Percentiles rank a stretch among this genome's conserved stretches.
phyloP scores from a whole-genome alignment of 2,888 invertebrate species.

The Parnassius apollo region DNA sequence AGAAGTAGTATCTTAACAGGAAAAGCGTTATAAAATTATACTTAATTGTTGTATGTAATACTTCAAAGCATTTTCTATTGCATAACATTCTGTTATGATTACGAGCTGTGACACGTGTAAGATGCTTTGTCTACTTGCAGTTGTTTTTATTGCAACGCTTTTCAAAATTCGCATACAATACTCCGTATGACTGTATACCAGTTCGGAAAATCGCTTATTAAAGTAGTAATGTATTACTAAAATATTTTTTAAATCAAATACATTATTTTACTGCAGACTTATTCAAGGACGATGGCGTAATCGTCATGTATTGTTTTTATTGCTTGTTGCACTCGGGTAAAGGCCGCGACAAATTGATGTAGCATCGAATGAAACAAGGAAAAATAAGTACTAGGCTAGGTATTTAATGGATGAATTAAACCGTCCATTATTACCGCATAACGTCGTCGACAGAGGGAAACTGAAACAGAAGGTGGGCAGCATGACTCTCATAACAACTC shows the following conservation, averaged over 20 bases:
- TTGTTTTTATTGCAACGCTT: neutral
- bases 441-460: no score
- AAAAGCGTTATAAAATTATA: no score
- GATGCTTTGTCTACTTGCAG: neutral
- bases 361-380: no score
- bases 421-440: no score
- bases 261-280: neutral
- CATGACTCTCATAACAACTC: no score
- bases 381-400: no score
- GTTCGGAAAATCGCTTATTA: neutral
- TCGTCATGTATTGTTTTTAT: neutral
- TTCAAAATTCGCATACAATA: neutral
- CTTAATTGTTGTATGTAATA: no score
- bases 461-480: no score
- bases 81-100: neutral
- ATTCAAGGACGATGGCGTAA: neutral
- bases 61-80: neutral
- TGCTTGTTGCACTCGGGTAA: neutral
- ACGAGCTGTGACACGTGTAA: slow-evolving; percentile 7
- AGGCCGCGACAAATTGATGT: no score
- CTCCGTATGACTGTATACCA: neutral
- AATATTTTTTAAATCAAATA: neutral
- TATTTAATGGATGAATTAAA: no score
- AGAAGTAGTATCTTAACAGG: no score
- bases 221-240: neutral